Base-by-base conservation (phyloP, 2,888 invertebrate genomes). In the Dryadula phaetusa region DNA sequence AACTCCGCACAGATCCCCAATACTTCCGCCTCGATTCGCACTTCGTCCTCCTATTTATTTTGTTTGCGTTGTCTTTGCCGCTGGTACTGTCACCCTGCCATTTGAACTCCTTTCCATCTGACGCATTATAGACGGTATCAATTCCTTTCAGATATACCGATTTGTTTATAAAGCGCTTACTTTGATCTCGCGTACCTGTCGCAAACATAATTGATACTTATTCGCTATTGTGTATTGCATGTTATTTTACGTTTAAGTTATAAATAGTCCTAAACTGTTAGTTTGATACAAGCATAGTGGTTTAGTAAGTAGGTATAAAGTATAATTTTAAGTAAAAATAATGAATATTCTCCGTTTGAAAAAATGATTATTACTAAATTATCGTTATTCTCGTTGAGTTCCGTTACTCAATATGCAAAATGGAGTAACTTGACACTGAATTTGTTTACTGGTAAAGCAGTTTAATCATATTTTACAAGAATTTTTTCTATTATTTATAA, bases 1-100 rank as follows among this genome's bases (percentile, higher is more conserved):
- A 93, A 91, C 90, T 90, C 85, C 82, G 82, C 84, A 81, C 84
- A 87, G 88, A 92, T 87, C 92, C 89, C 90, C 92, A 92, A 92
- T 92, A 88, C 91, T 92, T 93, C 88, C 92, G 86, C 85, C 77
- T 85, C 87, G 84, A 83, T 80, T 83, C 83, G 82, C 82, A 81
- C 81, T 74, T 76, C 75, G 76, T 86, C 86, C 87, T 84, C 84
- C 86, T 86, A 90, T 89, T 90, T 91, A 87, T 90, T 88, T 90
- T 86, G 87, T 88, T 87, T 90, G 82, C 84, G 86, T 86, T 90
- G 87, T 90, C 87, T 91, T 87, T 88, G 82, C 84, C 80, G 60
- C 66, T 68, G 69, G 62, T 66, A 82, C 85, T 87, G 88, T 88
- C 90, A 87, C 82, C 79, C 80, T 83, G 82, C 86, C 83, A 87